A percentile compares a stretch with the other conserved stretches of the same genome.
phyloP scores from a whole-genome alignment of 1,140 invertebrate genomes.

The Saxidomus purpurata region DNA sequence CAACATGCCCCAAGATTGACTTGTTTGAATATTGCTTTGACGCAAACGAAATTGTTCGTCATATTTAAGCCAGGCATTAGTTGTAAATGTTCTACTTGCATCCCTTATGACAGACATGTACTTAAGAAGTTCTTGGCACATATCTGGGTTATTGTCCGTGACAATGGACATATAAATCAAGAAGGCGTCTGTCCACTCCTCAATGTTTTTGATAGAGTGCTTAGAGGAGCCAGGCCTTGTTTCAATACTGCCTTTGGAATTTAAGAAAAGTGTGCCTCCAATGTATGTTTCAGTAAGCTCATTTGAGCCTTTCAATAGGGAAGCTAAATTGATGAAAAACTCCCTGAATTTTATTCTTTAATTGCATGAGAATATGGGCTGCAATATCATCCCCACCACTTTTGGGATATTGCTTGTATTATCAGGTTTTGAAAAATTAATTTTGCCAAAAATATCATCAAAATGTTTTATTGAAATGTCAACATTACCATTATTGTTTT shows the following conservation, averaged over 20 bases:
- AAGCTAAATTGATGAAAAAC: neutral
- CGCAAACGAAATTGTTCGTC: neutral
- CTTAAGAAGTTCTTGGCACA: neutral
- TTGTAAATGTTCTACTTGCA: neutral
- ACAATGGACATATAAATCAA: neutral
- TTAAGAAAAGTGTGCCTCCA: neutral
- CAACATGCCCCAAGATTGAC: neutral
- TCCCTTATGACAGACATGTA: constrained; percentile 5
- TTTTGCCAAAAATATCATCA: too few species aligned
- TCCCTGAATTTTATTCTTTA: neutral
- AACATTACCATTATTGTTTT: too few species aligned
- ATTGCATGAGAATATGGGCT: neutral
- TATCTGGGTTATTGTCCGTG: neutral
- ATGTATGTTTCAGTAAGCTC: neutral
- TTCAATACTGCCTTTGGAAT: neutral
- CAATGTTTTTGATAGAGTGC: neutral
- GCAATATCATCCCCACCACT: neutral
- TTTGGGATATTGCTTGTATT: neutral
- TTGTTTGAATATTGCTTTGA: neutral
- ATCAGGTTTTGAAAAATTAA: neutral
- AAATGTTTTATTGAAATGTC: too few species aligned
- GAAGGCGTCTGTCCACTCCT: constrained; percentile 6
- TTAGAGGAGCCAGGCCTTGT: neutral
- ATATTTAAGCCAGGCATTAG: neutral
- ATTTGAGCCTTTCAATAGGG: neutral